Base-by-base conservation (phyloP, 2,113 vertebrate genomes). In the Lontra canadensis region DNA sequence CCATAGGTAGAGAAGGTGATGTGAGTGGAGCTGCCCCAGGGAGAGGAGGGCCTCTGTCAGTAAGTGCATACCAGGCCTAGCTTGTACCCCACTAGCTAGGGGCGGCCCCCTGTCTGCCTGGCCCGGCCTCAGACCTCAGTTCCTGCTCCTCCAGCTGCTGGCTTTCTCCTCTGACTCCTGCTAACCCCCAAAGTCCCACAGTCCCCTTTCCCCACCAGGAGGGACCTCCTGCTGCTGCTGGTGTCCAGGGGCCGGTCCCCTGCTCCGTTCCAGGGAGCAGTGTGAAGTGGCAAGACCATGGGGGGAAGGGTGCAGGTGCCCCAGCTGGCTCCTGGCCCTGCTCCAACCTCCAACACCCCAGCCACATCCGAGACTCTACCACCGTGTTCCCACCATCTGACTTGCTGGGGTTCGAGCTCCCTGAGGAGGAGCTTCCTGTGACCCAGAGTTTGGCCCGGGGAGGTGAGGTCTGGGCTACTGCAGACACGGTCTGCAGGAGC, bases 181-280 rank as follows among this genome's bases (percentile, higher is more conserved):
- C 83, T 86, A 31, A n/a, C 49, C 42, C 44, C 73, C 63, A 69
- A 12, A 10, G 31, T 31, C 42, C 13, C 13, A 7, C 31, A 0
- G 12, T 0, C 1, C 20, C 83, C 4, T 18, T 4, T 4, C 11
- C 84, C 42, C 63, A 11, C 44, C 0, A 8, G 83, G 44, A 29
- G 2, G 63, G 20, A 34, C 63, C 44, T 14, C 23, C 39, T 29
- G 34, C n/a, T 36, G 85, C 52, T 3, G 31, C 67, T 36, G 90
- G 9, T 29, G 6, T 44, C 78, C 2, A 6, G 34, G 39, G n/a
- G 7, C 11, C 0, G 0, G n/a, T 1, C 18, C 44, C 44, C 7
- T 42, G 52, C 7, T 18, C 21, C 3, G 0, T 18, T 4, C 29
- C 7, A 25, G 63, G 63, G 31, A 23, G 61, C 18, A 7, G 6